A percentile compares a stretch with the other conserved stretches of the same genome.
These are phyloP conservation scores for Heliconius sara DNA, from an alignment of 2,888 invertebrate species.

Conservation along the genomic window DNA sequence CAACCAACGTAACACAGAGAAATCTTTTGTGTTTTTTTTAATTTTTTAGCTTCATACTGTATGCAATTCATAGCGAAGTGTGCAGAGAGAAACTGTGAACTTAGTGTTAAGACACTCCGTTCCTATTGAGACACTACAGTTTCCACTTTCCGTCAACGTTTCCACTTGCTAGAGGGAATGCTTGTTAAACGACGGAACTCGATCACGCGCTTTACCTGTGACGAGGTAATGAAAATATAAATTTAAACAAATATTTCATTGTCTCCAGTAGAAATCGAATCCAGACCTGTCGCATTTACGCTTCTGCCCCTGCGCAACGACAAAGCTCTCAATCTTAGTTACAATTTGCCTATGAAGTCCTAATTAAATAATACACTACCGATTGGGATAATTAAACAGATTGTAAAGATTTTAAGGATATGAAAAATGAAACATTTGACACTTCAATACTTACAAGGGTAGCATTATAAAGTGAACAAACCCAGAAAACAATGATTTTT, in stretches of 20 bases:
- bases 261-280: no score
- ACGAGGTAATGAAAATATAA: background rate
- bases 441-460: background rate
- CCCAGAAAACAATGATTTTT: background rate
- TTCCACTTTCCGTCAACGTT: no score
- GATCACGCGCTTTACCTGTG: no score
- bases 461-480: background rate
- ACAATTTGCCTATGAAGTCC: background rate
- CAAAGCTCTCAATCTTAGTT: background rate
- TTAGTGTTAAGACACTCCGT: no score
- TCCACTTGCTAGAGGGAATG: no score
- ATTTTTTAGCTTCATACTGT: no score
- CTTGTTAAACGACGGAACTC: no score
- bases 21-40: no score
- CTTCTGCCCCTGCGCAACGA: background rate
- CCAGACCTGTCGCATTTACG: no score
- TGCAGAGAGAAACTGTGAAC: no score
- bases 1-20: background rate
- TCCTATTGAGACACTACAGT: no score
- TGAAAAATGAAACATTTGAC: background rate
- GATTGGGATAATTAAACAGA: background rate
- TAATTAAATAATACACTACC: background rate
- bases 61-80: no score
- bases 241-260: background rate
- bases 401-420: background rate